These are phyloP conservation scores for Chamaetylas fuelleborni DNA, from an alignment of 2,113 vertebrate genomes.

Conservation along the genomic window DNA sequence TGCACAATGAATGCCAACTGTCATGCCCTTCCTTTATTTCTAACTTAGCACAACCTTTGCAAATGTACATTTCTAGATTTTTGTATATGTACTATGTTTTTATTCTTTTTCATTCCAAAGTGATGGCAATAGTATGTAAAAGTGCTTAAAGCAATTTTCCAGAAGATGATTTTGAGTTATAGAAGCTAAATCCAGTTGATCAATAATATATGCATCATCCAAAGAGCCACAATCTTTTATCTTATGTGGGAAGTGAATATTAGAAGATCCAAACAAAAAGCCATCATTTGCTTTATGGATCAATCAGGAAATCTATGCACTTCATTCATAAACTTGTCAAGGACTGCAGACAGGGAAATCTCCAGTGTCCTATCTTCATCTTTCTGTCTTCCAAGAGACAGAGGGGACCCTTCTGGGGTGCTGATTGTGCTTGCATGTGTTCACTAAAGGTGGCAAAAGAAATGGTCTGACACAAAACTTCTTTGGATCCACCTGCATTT, in stretches of 20 bases:
- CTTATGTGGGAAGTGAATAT: neutral
- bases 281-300: neutral
- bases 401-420: neutral
- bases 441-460: neutral
- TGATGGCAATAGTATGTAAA: neutral
- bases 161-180: neutral
- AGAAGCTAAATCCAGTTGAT: neutral
- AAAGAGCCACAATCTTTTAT: neutral
- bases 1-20: neutral
- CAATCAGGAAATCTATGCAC: neutral
- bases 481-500: neutral
- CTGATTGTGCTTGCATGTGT: neutral
- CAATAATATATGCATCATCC: neutral
- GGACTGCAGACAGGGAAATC: neutral
- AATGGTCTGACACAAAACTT: neutral
- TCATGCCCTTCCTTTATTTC: neutral
- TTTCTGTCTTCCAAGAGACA: neutral
- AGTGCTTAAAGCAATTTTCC: neutral
- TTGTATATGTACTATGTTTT: neutral
- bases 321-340: neutral
- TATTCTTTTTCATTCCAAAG: neutral
- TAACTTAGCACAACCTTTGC: neutral
- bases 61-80: neutral
- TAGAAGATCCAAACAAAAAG: neutral
- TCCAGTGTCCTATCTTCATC: neutral